Percentiles rank a stretch among this genome's conserved stretches.
Conservation (phyloP, 2,113 vertebrate species). For the Antigone vipio region DNA sequence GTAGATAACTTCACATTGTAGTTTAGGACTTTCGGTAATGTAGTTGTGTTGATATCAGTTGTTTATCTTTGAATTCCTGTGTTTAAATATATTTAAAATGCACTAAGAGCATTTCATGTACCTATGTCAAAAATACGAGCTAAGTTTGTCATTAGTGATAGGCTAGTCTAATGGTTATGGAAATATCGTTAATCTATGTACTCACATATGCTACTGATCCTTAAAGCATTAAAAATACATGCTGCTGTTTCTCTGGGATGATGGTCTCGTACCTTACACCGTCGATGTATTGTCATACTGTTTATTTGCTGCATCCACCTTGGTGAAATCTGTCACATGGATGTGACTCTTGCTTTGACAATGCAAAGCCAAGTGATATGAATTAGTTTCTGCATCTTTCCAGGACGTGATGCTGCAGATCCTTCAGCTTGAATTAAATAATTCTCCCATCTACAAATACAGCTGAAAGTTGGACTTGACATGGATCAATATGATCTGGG, state of each 20-base stretch:
- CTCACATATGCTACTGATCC: not conserved
- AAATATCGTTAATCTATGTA: conserved; percentile 5
- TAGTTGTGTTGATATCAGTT: not conserved
- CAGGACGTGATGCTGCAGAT: conserved; percentile 70
- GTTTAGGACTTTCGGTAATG: not conserved
- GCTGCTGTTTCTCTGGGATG: not conserved
- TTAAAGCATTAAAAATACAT: conserved; percentile 29
- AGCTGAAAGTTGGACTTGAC: conserved; percentile 96
- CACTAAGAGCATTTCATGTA: not conserved
- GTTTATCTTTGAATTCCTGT: not conserved
- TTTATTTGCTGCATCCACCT: conserved; percentile 74
- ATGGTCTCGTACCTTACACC: conserved; percentile 59
- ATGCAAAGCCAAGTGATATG: conserved; percentile 70
- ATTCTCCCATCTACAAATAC: conserved; percentile 84
- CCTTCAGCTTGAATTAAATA: conserved; percentile 89
- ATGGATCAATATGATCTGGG: conserved; percentile 91
- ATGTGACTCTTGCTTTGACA: conserved; percentile 84
- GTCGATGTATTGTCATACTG: conserved; percentile 66
- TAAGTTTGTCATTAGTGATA: not conserved
- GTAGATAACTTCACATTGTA: not conserved
- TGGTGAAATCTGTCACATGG: conserved; percentile 82
- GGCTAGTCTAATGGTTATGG: not conserved
- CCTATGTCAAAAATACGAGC: not conserved
- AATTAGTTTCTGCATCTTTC: conserved; percentile 75
- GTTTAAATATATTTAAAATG: not conserved